Conservation (phyloP, 1,140 invertebrate species). For the Halictus rubicundus region DNA sequence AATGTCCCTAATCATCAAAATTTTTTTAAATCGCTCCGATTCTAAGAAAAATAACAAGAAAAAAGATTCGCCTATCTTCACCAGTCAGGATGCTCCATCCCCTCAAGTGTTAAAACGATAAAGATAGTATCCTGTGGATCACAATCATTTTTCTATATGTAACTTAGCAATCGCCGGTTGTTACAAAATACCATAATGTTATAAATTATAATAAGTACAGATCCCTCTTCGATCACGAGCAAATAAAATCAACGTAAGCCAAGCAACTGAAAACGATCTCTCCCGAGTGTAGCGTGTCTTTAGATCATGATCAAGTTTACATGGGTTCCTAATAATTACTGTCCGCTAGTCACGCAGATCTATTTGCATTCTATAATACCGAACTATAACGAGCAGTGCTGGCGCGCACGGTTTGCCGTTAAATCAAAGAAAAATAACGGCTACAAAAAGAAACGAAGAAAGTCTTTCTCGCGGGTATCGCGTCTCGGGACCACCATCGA, state of each 20-base stretch:
- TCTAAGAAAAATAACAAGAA: no score
- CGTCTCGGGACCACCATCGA: conserved; percentile 28
- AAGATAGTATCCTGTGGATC: no score
- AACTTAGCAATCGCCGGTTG: no score
- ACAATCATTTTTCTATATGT: no score
- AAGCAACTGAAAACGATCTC: neutral
- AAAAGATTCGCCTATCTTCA: no score
- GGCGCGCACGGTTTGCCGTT: neutral
- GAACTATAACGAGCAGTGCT: neutral
- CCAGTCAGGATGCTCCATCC: no score
- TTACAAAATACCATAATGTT: no score
- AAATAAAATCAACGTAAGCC: neutral
- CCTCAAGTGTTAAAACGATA: no score
- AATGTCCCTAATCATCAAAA: no score
- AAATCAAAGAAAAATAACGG: neutral
- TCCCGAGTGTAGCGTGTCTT: neutral
- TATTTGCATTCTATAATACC: neutral
- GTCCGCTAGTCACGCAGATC: neutral
- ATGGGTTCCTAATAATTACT: neutral
- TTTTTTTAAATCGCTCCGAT: no score
- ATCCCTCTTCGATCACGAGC: neutral
- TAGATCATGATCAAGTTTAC: neutral
- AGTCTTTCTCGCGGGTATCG: conserved; percentile 22
- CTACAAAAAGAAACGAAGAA: neutral
- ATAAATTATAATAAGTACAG: no score